Evolutionary conservation across 2,113 vertebrate genomes (phyloP).

Genomic region (Nyctibius bracteatus): DNA sequence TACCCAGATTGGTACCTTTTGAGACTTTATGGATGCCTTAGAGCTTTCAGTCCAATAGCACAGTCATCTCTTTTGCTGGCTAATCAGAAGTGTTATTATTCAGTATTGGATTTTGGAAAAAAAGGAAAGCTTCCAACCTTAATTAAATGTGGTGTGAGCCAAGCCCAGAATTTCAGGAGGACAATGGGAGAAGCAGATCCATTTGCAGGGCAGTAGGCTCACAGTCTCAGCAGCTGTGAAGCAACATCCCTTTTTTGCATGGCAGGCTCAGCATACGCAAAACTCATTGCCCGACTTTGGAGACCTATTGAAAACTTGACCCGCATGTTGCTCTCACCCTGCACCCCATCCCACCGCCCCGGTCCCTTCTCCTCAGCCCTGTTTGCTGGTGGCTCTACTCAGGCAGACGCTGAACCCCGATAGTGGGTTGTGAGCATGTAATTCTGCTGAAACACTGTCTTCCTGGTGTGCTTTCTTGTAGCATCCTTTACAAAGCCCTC

Average conservation of each 20-base stretch:
- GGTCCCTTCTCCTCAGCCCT: neutral
- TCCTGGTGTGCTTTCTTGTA: neutral
- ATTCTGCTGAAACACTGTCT: neutral
- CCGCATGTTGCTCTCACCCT: neutral
- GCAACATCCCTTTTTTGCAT: neutral
- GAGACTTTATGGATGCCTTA: neutral
- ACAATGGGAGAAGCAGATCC: neutral
- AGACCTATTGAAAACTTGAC: neutral
- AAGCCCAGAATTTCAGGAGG: neutral
- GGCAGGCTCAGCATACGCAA: neutral
- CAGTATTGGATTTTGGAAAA: neutral
- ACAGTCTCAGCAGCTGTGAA: neutral
- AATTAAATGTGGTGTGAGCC: neutral
- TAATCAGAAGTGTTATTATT: neutral
- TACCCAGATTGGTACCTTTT: neutral
- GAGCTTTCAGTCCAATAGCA: neutral
- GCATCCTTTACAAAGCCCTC: neutral
- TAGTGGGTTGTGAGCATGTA: fast-evolving
- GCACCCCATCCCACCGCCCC: fast-evolving
- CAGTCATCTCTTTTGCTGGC: neutral
- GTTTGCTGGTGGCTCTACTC: neutral
- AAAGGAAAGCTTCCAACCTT: neutral
- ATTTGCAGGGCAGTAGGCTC: neutral
- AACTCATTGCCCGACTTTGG: neutral
- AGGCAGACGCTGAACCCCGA: fast-evolving